These are phyloP conservation scores for Agrochola litura DNA, from an alignment of 2,888 invertebrate genomes.

Conservation along the genomic window DNA sequence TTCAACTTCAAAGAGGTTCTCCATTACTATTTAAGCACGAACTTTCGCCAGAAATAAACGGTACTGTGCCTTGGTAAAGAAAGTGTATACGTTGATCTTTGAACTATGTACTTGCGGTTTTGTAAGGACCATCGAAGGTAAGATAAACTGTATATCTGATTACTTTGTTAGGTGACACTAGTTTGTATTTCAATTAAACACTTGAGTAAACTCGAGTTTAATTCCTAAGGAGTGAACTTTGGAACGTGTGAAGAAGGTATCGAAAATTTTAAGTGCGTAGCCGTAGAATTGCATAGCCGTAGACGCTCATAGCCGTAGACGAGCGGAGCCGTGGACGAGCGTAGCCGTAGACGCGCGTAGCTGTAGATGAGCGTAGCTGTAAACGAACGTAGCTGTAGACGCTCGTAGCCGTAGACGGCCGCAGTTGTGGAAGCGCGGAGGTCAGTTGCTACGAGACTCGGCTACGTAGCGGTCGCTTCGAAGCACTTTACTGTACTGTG, in stretches of 20 bases:
- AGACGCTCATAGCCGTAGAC: background rate
- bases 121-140: background rate
- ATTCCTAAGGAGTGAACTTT: background rate
- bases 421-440: background rate
- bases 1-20: constrained; percentile 67
- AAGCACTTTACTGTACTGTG: background rate
- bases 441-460: background rate
- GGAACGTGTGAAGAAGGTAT: background rate
- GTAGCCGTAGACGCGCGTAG: background rate
- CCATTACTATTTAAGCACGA: constrained; percentile 68
- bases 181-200: constrained; percentile 26
- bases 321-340: background rate
- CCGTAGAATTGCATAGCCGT: background rate
- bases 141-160: constrained; percentile 4
- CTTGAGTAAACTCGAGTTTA: constrained; percentile 5
- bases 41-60: constrained; percentile 58
- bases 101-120: constrained; percentile 43
- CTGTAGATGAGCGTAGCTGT: background rate
- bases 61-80: constrained; percentile 35
- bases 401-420: background rate
- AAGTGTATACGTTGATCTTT: constrained; percentile 48
- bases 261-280: background rate
- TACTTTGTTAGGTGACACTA: constrained; percentile 29
- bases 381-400: background rate
- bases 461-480: background rate